Base-by-base conservation (phyloP, 2,113 vertebrate species). In the Scomber colias region DNA sequence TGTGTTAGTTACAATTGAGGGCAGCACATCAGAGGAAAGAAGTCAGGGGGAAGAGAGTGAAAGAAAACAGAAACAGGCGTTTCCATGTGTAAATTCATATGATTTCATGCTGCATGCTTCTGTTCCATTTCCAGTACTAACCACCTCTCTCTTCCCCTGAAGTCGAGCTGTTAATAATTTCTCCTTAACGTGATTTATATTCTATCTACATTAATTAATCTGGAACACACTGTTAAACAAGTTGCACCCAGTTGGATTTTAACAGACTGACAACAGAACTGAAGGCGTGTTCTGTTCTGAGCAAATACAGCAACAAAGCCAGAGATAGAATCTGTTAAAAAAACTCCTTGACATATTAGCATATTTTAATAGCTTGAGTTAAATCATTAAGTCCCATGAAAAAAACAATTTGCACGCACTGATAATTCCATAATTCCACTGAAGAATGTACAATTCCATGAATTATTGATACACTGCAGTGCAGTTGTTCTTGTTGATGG, bases 81-180 rank as follows among this genome's bases (percentile, higher is more conserved):
- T 81, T 82, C 51, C 60, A 65, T 84, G 76, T 74, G 60, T 77
- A 73, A 79, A 86, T 83, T 68, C 14, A 1, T 46, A 19, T 44
- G 62, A 84, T 86, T 90, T 88, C 60, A 82, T 85, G 79, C 60
- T 40, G 45, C 44, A 69, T 74, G 78, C 71, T 24, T 81, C 50
- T 78, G 75, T 76, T 87, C 59, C 15, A 69, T 84, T 83, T 88
- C 46, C 54, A 80, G 70, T 73, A 61, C 11, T 13, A 69, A 68
- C 62, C 30, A 4, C 62, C 19, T 15, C 53, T 31, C 21, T 57
- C 65, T 57, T 70, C 44, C 79, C 81, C 82, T 54, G 68, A 85
- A 90, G 77, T 82, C 75, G 74, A 79, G 81, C 57, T 84, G 87
- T 86, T 92, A 79, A 75, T 87, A 84, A 85, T 81, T 86, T 77